Evolutionary conservation across 2,797 vertebrate genomes (phyloP), one percentile per base, ranked within the genome.

Genomic region (Sebastes nivosus): DNA sequence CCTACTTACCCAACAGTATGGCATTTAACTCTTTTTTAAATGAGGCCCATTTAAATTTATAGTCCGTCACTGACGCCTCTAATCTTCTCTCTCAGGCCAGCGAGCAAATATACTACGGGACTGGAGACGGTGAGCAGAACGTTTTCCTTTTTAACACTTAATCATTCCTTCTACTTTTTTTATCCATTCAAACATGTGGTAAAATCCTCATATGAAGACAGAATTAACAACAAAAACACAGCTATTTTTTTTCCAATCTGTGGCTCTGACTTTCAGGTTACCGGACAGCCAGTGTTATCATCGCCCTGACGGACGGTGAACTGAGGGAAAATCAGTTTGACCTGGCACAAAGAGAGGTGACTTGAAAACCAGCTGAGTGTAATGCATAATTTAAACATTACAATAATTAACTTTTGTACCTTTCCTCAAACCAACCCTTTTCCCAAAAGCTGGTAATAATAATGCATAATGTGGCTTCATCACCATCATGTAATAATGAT

Each of bases 91-190:
- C 83, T 81, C 93, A 99, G 98, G 98, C 98, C 76, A 99, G 98
- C 69, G 97, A 99, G 89, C 99, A 99, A 94, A 99, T 99, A 92
- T 99, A 99, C 93, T 97, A 99, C 10, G 97, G 96, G 67, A 98
- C 96, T 12, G 97, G 97, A 72, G 96, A 99, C 32, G 97, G 99
- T 99, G 94, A 97, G 96, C 72, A 24, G 34, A 83, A 50, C 11
- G 10, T 58, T 83, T 86, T 82, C 57, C 75, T 54, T 81, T 84
- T 75, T 54, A 70, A 57, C 76, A 79, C 77, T 69, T 84, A 77
- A 86, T 88, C 75, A 75, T 34, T 58, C 14, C 59, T 42, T 78
- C 36, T 70, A 18, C 25, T 67, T 55, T 63, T 61, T 67, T 57
- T 64, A 67, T 59, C 66, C 75, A 18, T 68, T 68, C 29, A 60